Evolutionary conservation across 2,797 vertebrate genomes (phyloP), one percentile per base, ranked within the genome.

Genomic region (Onychomys leucogaster): DNA sequence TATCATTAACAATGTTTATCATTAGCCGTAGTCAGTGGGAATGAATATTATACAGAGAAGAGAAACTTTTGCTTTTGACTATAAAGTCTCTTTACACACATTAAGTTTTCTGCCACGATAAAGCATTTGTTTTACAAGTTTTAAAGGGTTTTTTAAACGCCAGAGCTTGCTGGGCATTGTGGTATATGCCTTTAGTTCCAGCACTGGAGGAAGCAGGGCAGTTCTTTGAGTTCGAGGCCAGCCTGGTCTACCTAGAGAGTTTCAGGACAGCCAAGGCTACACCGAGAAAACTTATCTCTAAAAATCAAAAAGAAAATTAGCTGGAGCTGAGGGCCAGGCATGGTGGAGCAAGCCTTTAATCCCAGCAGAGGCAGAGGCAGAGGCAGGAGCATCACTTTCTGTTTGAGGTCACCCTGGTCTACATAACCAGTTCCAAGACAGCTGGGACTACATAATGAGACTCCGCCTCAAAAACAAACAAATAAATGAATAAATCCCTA

Each of bases 1-100:
- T 43, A 61, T 71, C 85, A 41, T 43, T 94, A 94, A 27, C 61
- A 82, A 37, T 78, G 23, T 34, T 95, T 92, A 82, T 17, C 67
- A 89, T 63, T 71, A 81, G 14, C 67, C 89, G 63, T 71, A 77
- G 11, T 25, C 34, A 76, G 29, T 57, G 21, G 43, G 37, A 89
- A 85, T 69, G 21, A 52, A 63, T 25, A 82, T 43, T 59, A 5
- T 65, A 14, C 12, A 27, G 41, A 32, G 32, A 95, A 96, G 19
- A 93, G 19, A 6, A 89, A 85, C 0, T 88, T 90, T 49, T 91
- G 59, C 49, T 67, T 96, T 90, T 78, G 71, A 46, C 14, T 27
- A 27, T 32, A 86, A 80, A 73, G 6, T 59, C 21, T 61, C 5
- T 91, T 94, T 69, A 91, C 29, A 25, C 16, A 57, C 6, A 81